Conservation (phyloP, 2,888 invertebrate genomes). For the Rapana venosa region DNA sequence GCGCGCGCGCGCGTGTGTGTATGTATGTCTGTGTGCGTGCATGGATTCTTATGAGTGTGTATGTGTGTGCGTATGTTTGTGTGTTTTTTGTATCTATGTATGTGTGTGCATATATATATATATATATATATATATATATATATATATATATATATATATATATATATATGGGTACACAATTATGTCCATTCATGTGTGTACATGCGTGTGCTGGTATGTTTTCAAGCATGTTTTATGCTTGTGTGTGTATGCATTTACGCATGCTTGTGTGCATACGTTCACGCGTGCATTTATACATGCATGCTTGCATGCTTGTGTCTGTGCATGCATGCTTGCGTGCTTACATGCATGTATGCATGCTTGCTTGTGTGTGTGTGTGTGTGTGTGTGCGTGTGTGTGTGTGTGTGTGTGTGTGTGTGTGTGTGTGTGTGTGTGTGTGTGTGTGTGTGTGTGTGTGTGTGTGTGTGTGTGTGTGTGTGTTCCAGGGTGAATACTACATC, state of each 20-base stretch:
- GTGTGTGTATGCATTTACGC: background rate
- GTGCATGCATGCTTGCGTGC: background rate
- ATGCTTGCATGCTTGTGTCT: background rate
- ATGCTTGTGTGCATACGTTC: background rate
- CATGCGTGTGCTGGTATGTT: background rate
- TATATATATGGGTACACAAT: background rate
- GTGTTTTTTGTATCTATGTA: too few relatives aligned
- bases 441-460: too few relatives aligned
- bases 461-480: background rate
- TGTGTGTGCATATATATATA: too few relatives aligned
- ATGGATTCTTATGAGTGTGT: too few relatives aligned
- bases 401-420: too few relatives aligned
- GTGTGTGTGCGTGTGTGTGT: too few relatives aligned
- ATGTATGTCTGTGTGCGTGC: too few relatives aligned
- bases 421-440: background rate
- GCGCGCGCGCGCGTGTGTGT: too few relatives aligned
- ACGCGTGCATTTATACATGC: background rate
- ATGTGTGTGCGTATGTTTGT: too few relatives aligned
- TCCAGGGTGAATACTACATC: constrained; percentile 65
- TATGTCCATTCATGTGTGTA: background rate
- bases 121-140: constrained; percentile 2
- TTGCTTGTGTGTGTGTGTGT: too few relatives aligned
- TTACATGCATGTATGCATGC: too few relatives aligned
- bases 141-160: background rate
- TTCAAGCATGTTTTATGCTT: background rate